Percentiles rank a stretch among this genome's conserved stretches.
Conservation (phyloP, 2,888 invertebrate species). For the Clistopyga incitator region DNA sequence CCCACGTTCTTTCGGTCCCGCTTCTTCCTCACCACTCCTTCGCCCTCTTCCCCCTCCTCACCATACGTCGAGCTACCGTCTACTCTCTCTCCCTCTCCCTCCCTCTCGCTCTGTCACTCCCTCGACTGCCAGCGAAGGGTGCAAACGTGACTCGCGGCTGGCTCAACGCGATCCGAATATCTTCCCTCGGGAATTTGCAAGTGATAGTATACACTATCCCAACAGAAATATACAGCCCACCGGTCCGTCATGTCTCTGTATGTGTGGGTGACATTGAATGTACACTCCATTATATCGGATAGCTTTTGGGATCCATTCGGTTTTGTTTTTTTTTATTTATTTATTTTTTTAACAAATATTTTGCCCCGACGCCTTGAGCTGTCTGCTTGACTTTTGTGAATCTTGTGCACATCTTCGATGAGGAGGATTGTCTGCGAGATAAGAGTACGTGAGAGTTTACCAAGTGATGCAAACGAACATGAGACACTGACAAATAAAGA, state of each 20-base stretch:
- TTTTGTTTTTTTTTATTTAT: too few species aligned
- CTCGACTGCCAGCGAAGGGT: constrained; percentile 53
- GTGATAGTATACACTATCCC: constrained; percentile 49
- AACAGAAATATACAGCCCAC: not conserved
- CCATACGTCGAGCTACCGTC: constrained; percentile 37
- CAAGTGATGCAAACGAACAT: not conserved
- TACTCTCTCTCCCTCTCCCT: constrained; percentile 29
- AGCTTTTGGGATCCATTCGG: not conserved
- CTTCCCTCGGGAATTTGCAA: constrained; percentile 57
- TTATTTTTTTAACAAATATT: not conserved
- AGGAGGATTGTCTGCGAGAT: too few species aligned
- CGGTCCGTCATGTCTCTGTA: not conserved
- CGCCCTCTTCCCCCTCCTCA: constrained; percentile 30
- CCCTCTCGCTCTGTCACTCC: constrained; percentile 10
- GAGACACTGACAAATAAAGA: not conserved
- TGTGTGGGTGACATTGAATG: not conserved
- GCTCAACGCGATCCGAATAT: constrained; percentile 63
- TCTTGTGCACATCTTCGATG: too few species aligned
- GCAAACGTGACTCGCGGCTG: constrained; percentile 66
- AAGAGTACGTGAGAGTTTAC: not conserved
- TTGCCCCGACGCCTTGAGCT: not conserved
- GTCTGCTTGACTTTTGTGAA: not conserved
- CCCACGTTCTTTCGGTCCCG: constrained; percentile 38
- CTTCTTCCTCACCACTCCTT: constrained; percentile 42
- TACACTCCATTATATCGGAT: not conserved